Conservation (phyloP, 2,113 vertebrate species). For the Chlamydotis undulata region DNA sequence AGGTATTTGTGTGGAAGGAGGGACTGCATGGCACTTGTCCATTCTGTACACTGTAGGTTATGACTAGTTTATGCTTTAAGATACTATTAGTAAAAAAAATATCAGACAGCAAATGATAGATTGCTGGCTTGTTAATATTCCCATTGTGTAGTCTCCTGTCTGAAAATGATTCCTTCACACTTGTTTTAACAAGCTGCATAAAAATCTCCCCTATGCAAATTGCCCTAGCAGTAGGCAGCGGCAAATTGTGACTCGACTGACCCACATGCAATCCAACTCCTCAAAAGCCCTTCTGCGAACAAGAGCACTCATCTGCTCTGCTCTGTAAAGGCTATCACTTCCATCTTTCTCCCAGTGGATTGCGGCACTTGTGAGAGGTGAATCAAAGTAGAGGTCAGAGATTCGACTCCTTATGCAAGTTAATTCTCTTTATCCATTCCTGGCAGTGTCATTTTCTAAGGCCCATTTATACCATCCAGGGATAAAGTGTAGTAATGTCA, state of each 20-base stretch:
- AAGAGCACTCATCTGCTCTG: constrained; percentile 2
- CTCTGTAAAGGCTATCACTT: not conserved
- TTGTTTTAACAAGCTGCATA: constrained; percentile 22
- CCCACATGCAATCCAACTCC: not conserved
- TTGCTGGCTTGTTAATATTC: constrained; percentile 15
- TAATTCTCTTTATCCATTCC: constrained; percentile 35
- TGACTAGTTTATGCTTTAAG: not conserved
- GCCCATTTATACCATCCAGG: not conserved
- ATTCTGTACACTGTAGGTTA: not conserved
- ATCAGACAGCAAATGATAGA: not conserved
- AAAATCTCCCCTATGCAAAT: constrained; percentile 30
- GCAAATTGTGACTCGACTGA: not conserved
- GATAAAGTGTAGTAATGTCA: not conserved
- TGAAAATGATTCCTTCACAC: not conserved
- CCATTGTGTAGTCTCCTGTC: not conserved
- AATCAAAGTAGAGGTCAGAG: constrained; percentile 11
- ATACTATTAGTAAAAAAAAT: not conserved
- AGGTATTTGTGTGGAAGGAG: not conserved
- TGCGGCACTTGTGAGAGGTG: not conserved
- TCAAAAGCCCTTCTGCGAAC: not conserved
- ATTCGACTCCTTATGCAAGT: constrained; percentile 39
- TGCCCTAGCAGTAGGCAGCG: not conserved
- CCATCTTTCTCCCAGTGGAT: constrained; percentile 5
- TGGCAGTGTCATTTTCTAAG: constrained; percentile 14
- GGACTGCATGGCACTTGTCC: accelerated